Percentiles rank a stretch among this genome's conserved stretches.
Evolutionary conservation across 2,113 vertebrate genomes (phyloP).

Genomic region (Pseudopipra pipra): DNA sequence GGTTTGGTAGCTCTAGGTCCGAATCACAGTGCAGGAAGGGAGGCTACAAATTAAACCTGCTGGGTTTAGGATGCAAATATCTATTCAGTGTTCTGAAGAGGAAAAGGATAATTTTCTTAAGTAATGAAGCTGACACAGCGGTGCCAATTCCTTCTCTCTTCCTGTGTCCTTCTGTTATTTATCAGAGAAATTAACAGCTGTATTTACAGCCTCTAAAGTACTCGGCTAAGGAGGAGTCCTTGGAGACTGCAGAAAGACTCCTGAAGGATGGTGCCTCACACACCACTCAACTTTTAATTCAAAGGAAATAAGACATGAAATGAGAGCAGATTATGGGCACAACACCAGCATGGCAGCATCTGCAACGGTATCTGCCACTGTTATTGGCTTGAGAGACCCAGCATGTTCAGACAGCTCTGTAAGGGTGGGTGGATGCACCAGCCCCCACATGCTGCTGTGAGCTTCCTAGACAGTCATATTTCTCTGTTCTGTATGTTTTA

Average conservation of each 20-base stretch:
- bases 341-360: background rate
- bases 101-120: background rate
- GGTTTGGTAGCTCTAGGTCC: background rate
- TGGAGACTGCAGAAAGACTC: background rate
- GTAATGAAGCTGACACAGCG: background rate
- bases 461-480: background rate
- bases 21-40: background rate
- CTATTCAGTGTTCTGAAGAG: background rate
- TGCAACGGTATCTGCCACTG: background rate
- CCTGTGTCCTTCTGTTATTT: conserved; percentile 18
- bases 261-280: background rate
- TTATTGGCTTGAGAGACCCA: background rate
- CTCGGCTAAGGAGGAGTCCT: background rate
- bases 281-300: background rate
- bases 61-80: background rate
- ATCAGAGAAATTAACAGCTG: background rate
- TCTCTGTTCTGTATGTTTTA: background rate
- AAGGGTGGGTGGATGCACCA: background rate
- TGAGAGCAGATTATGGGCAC: background rate
- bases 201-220: conserved; percentile 24
- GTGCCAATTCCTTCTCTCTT: background rate
- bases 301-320: conserved; percentile 14
- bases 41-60: conserved; percentile 15
- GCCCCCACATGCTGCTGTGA: background rate
- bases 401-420: background rate